Evolutionary conservation across 2,113 vertebrate species (phyloP), one percentile per base, ranked within the genome.

Genomic region (Thalassarche chlororhynchos): DNA sequence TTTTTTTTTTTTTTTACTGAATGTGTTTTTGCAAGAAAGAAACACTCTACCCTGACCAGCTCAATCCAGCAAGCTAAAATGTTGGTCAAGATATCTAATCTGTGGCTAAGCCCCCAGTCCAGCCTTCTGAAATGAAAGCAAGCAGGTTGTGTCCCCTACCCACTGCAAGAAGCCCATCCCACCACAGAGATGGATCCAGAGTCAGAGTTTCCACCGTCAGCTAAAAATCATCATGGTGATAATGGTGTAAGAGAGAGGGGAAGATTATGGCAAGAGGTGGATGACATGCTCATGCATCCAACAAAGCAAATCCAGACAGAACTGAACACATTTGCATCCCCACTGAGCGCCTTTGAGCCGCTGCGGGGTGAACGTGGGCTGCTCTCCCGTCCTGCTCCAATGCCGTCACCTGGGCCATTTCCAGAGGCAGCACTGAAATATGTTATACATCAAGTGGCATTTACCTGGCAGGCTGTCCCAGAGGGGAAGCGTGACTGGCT

Each of bases 361-460:
- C 80, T 49, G 32, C 2, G 0, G 52, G 23, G 51, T 42, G 44
- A 75, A 11, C 0, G 0, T 4, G n/a, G 60, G 52, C 65, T 86
- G 64, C 10, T 26, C 26, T 68, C 23, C 46, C 2, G 0, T 15
- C 64, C 80, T n/a, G 72, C 75, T 58, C 61, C 4, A 1, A 10
- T 7, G 10, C 32, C n/a, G 29, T 29, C 68, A 17, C 24, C n/a
- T 5, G 0, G 36, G 32, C 28, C 29, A 0, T 51, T 71, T 47
- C 69, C 71, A 80, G 71, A n/a, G 31, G 61, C 57, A 54, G 72
- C 52, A 19, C 71, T 51, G 55, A 52, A 54, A 82, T 38, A 12
- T 0, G 1, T 84, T 49, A 7, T 1, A 12, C 24, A 82, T 4
- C n/a, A 14, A 82, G 49, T 9, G 74, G 32, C 44, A 34, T 82